A percentile compares a stretch with the other conserved stretches of the same genome.
These are phyloP conservation scores for Sylvicola fuscatus DNA, from an alignment of 2,888 invertebrate species.

Conservation along the genomic window DNA sequence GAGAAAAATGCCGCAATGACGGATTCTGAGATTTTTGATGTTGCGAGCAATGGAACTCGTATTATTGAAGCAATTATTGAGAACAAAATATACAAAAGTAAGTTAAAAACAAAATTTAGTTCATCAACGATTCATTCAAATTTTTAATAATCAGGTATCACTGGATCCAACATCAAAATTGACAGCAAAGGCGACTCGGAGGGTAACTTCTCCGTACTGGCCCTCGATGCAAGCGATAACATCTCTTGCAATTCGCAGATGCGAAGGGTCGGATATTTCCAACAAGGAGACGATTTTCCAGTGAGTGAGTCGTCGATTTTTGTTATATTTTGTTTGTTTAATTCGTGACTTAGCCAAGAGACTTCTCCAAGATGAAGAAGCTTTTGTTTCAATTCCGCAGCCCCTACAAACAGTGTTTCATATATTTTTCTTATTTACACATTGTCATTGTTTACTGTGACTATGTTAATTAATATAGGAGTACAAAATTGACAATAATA, in stretches of 20 bases:
- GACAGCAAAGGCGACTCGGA: constrained; percentile 90
- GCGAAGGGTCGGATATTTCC: constrained; percentile 69
- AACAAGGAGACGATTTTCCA: constrained; percentile 51
- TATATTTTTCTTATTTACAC: no score
- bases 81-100: constrained; percentile 71
- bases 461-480: constrained; percentile 43
- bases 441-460: no score
- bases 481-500: constrained; percentile 44
- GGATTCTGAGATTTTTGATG: constrained; percentile 37
- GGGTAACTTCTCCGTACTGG: constrained; percentile 89
- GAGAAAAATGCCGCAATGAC: constrained; percentile 33
- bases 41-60: constrained; percentile 66
- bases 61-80: constrained; percentile 75
- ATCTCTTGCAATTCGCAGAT: constrained; percentile 57
- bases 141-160: constrained; percentile 59
- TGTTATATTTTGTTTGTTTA: constrained; percentile 5
- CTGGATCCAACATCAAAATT: constrained; percentile 79
- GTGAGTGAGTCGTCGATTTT: constrained; percentile 43
- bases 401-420: no score
- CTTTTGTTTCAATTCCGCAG: no score
- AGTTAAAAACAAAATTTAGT: constrained; percentile 29
- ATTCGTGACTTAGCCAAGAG: constrained; percentile 2
- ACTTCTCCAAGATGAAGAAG: no score
- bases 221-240: constrained; percentile 41
- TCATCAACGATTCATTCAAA: no score